A percentile compares a stretch with the other conserved stretches of the same genome.
Conservation (phyloP, 2,888 invertebrate species). For the Caenorhabditis parvicauda region DNA sequence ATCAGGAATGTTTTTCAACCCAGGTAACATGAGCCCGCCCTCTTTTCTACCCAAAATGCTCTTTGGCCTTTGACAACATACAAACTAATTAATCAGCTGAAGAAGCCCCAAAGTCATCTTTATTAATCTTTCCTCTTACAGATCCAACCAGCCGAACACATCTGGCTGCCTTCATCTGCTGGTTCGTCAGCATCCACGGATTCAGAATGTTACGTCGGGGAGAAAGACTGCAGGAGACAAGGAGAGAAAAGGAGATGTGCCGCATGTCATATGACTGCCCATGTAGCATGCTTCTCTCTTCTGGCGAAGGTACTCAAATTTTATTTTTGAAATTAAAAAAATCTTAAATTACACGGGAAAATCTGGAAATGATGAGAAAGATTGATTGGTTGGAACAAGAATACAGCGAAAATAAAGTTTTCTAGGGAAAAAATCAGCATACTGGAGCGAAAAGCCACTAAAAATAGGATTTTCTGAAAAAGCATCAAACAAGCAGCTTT, state of each 20-base stretch:
- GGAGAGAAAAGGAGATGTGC: conserved; percentile 66
- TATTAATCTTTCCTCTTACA: conserved; percentile 17
- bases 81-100: no score
- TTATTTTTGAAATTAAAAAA: conserved; percentile 12
- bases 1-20: no score
- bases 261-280: conserved; percentile 66
- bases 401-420: no score
- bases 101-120: no score
- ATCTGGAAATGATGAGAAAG: background rate
- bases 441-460: no score
- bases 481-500: no score
- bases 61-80: no score
- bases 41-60: no score
- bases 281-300: conserved; percentile 66
- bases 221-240: conserved; percentile 63
- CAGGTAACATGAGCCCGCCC: no score
- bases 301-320: conserved; percentile 65
- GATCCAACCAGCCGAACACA: conserved; percentile 55
- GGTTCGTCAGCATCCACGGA: conserved; percentile 55
- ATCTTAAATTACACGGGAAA: conserved; percentile 1
- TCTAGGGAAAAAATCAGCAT: background rate
- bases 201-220: conserved; percentile 62
- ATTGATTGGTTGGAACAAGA: background rate
- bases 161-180: conserved; percentile 59
- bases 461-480: no score